Conservation (phyloP, 1,140 invertebrate species). For the Dryas iulia region DNA sequence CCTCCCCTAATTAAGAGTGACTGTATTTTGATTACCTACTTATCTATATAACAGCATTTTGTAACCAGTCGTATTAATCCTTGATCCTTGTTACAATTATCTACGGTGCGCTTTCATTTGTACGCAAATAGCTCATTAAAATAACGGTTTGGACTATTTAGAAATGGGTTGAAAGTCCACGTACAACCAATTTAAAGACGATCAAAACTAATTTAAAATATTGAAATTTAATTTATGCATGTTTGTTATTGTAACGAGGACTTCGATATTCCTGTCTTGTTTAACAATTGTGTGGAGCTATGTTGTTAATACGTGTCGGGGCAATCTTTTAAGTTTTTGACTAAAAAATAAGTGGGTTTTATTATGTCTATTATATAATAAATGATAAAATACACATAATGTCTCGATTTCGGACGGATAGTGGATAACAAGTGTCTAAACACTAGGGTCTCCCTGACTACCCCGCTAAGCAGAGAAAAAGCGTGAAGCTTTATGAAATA, state of each 20-base stretch:
- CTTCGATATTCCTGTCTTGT: neutral
- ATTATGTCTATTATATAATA: too few relatives aligned
- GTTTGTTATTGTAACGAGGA: neutral
- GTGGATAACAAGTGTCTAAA: too few relatives aligned
- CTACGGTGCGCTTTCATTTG: slow-evolving; percentile 49
- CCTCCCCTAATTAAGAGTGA: slow-evolving; percentile 63
- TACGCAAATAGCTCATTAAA: slow-evolving; percentile 45
- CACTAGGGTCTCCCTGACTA: too few relatives aligned
- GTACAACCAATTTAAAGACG: slow-evolving; percentile 1
- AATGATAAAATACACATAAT: too few relatives aligned
- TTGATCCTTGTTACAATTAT: slow-evolving; percentile 53
- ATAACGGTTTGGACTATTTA: slow-evolving; percentile 34
- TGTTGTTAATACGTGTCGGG: neutral
- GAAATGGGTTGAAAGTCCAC: slow-evolving; percentile 10
- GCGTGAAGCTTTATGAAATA: too few relatives aligned
- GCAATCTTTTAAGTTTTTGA: too few relatives aligned
- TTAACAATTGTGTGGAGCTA: neutral
- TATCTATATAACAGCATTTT: slow-evolving; percentile 51
- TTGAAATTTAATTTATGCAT: neutral
- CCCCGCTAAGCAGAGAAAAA: too few relatives aligned
- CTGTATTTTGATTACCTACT: slow-evolving; percentile 71
- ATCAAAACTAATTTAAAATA: slow-evolving; percentile 5
- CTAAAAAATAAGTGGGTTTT: too few relatives aligned
- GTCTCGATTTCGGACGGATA: too few relatives aligned
- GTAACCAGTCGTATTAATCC: slow-evolving; percentile 55